Evolutionary conservation across 2,797 vertebrate species (phyloP).

Genomic region (Hirundo rustica): DNA sequence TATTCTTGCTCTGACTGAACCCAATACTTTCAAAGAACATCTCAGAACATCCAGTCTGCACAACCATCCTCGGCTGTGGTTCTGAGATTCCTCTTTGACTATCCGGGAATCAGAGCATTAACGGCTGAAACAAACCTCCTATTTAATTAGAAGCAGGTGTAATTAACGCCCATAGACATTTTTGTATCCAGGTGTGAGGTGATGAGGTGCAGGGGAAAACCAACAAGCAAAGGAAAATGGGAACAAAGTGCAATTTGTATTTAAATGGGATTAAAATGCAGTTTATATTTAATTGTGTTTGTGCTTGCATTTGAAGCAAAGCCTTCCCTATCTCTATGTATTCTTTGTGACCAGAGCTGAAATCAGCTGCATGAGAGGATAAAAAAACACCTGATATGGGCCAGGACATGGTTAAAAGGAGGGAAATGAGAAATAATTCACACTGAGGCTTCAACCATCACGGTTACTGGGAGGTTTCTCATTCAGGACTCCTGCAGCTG

Average conservation of each 20-base stretch:
- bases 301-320: not conserved
- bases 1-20: not conserved
- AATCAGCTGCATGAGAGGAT: not conserved
- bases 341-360: not conserved
- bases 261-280: not conserved
- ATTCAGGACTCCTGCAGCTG: not conserved
- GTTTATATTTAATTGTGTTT: not conserved
- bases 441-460: rapidly evolving
- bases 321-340: rapidly evolving
- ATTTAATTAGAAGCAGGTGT: not conserved
- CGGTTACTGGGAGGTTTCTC: not conserved
- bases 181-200: not conserved
- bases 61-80: rapidly evolving
- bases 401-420: not conserved
- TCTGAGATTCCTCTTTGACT: not conserved
- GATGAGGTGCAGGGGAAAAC: not conserved
- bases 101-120: not conserved
- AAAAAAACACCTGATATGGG: not conserved
- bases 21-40: not conserved
- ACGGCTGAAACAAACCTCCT: not conserved
- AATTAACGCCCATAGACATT: not conserved
- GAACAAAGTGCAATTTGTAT: not conserved
- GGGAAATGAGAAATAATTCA: not conserved
- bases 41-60: not conserved
- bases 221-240: not conserved